phyloP scores from a whole-genome alignment of 2,797 vertebrate genomes.

The Xerus rutilus region DNA sequence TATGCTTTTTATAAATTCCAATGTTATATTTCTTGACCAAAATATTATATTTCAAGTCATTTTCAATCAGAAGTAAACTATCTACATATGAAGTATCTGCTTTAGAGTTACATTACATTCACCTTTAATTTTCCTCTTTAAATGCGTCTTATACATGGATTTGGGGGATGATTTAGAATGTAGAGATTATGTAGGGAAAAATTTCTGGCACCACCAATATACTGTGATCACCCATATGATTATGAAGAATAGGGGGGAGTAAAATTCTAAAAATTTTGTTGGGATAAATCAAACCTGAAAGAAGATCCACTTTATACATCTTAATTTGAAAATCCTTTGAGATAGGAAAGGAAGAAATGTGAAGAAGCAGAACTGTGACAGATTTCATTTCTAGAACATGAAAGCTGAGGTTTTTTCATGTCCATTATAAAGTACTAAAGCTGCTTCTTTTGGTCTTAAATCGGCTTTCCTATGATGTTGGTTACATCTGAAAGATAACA shows the following conservation, averaged over 20 bases:
- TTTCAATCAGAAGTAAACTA: neutral
- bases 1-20: slow-evolving; percentile 13
- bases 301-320: neutral
- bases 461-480: neutral
- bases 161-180: neutral
- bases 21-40: neutral
- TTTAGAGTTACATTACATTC: slow-evolving; percentile 31
- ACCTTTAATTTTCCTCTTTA: neutral
- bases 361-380: slow-evolving; percentile 3
- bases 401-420: neutral
- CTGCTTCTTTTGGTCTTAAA: neutral
- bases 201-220: neutral
- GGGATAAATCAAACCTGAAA: neutral
- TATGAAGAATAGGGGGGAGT: neutral
- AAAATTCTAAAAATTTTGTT: slow-evolving; percentile 13
- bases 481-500: slow-evolving; percentile 29
- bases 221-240: neutral
- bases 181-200: neutral
- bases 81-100: neutral
- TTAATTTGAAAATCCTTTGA: slow-evolving; percentile 7
- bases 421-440: neutral
- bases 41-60: neutral
- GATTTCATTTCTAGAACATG: neutral
- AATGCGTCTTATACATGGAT: neutral
- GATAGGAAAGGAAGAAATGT: neutral